Percentiles rank a stretch among this genome's conserved stretches.
phyloP scores from a whole-genome alignment of 2,888 invertebrate genomes.

The Lumbricus terrestris region DNA sequence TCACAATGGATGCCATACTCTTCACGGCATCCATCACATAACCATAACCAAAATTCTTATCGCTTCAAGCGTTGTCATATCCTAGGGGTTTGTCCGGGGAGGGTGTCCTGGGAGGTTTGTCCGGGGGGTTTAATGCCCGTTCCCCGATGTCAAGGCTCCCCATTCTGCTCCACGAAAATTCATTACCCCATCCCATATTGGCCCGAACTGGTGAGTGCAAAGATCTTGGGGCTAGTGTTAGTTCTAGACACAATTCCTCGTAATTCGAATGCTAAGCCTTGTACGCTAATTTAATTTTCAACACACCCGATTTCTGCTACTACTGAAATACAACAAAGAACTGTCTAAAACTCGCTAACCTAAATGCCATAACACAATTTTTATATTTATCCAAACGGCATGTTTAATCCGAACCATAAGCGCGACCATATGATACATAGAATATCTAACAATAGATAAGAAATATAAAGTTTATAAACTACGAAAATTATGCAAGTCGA shows the following conservation, averaged over 20 bases:
- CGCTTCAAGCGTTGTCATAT: no score
- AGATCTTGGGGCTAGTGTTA: no score
- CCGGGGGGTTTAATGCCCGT: no score
- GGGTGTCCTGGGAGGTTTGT: no score
- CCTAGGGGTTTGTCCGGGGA: no score
- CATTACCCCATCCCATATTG: no score
- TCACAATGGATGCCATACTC: not conserved
- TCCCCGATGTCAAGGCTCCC: no score
- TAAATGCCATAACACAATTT: slow-evolving; percentile 3
- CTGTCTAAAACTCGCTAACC: not conserved
- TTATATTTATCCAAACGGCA: not conserved
- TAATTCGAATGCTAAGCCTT: not conserved
- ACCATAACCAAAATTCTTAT: no score
- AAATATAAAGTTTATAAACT: no score
- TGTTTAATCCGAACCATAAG: not conserved
- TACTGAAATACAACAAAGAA: not conserved
- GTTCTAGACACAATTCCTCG: no score
- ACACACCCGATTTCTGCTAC: not conserved
- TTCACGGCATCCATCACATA: not conserved
- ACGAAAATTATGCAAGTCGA: not conserved
- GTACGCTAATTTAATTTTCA: not conserved
- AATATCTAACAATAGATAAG: slow-evolving; percentile 3
- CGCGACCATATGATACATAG: not conserved
- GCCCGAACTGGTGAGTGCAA: no score
- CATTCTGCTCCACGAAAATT: no score